Percentiles rank a stretch among this genome's conserved stretches.
Evolutionary conservation across 2,888 invertebrate genomes (phyloP).

Genomic region (Cephus pulcher): DNA sequence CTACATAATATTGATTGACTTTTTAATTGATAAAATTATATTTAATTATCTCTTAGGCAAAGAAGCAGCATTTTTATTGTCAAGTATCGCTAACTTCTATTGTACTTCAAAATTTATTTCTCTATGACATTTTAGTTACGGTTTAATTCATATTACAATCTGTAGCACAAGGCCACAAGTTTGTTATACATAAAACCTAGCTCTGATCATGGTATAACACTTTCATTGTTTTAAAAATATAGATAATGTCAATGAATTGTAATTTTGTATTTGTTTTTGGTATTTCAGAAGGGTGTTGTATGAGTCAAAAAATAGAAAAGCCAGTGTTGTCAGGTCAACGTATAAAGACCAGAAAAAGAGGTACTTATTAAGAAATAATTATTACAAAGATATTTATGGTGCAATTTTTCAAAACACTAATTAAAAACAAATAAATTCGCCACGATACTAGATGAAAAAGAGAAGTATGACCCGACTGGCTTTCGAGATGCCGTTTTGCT

Average conservation of each 20-base stretch:
- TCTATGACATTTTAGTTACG: background rate
- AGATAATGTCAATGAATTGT: background rate
- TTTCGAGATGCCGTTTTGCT: conserved; percentile 97
- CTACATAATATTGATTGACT: background rate
- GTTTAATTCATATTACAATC: background rate
- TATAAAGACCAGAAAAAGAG: conserved; percentile 99
- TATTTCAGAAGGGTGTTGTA: conserved; percentile 90
- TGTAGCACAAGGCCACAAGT: background rate
- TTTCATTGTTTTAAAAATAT: background rate
- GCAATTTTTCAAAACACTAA: background rate
- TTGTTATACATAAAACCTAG: background rate
- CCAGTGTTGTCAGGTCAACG: conserved; percentile 99
- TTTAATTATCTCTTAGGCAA: background rate
- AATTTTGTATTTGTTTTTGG: conserved; percentile 49
- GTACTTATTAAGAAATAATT: conserved; percentile 65
- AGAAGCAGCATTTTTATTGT: background rate
- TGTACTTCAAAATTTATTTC: background rate
- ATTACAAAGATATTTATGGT: background rate
- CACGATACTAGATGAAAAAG: conserved; percentile 91
- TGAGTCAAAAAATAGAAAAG: conserved; percentile 99
- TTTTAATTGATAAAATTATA: background rate
- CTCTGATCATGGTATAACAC: background rate
- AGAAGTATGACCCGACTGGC: conserved; percentile 98
- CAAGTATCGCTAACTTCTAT: background rate
- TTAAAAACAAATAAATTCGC: background rate